Base-by-base conservation (phyloP, 1,140 invertebrate genomes). In the Reticulitermes speratus region DNA sequence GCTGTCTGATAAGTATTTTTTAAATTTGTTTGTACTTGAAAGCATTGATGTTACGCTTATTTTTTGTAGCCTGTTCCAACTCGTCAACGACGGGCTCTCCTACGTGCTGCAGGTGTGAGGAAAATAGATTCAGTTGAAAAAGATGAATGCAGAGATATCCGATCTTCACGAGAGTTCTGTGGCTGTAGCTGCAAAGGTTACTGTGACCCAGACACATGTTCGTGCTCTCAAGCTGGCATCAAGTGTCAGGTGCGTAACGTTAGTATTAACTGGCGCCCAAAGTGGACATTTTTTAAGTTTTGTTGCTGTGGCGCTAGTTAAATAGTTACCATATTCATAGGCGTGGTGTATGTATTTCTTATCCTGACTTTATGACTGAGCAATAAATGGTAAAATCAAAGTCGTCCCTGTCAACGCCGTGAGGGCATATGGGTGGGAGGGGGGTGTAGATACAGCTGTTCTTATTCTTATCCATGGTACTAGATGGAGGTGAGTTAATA, bases 41-140 rank as follows among this genome's bases (percentile, higher is more conserved):
- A 48, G 48, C 48, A 6, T 11, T 48, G 7, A 48, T 38, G 38
- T 38, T 38, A 38, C 7, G 19, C 16, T 55, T 55, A 12, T 55
- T 75, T 30, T 52, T 88, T 86, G 45, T 92, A 99, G 91, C 98
- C 98, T 11, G 96, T 99, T 38, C 96, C 98, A 8, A 98, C 97
- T 30, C 93, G 97, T 89, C 97, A 99, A 90, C 94, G 98, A 86
- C 91, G 98, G 84, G 95, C 96, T 2, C 91, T 99, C 44, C 91
- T 99, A 14, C 93, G 98, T 84, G 95, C 97, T 25, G 96, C 97
- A 30, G 98, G 98, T 2, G 95, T 99, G 1, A 93, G 97, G 45
- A 97, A 98, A 92, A 99, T 99, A 90, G 98, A 99, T 90, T 94
- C 96, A 21, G 90, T 95, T 44, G 98, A 99, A 91, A 99, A 99